Base-by-base conservation (phyloP, 2,797 vertebrate genomes). In the Manis javanica region DNA sequence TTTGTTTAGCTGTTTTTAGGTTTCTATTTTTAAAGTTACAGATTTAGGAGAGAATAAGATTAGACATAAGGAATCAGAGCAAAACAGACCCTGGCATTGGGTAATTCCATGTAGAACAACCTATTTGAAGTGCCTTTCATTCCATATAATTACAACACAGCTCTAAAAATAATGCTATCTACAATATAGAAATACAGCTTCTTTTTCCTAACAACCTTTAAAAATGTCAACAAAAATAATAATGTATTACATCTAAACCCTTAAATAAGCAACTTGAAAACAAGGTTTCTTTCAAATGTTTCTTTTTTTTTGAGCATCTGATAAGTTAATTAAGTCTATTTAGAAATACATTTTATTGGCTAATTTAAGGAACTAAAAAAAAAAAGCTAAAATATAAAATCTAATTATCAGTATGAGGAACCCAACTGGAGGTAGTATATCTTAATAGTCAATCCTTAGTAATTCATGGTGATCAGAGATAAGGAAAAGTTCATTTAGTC, bases 11-110 rank as follows among this genome's bases (percentile, higher is more conserved):
- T 90, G 42, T 85, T 86, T 46, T 42, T 69, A 49, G 46, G 18
- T 95, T 78, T 78, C 49, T 63, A 63, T 87, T 87, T 88, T 83
- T 85, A 94, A 85, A 83, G 21, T 18, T 90, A 74, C 18, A 82
- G 29, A 90, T 37, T 85, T 85, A 69, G n/a, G 31, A 91, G 69
- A 95, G 13, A 24, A 96, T 69, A 31, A 71, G 26, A 82, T 3
- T 89, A 26, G 21, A 83, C 8, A n/a, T 68, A 85, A 82, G 75
- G 49, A 88, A 87, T 71, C 55, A 68, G 37, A 85, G 42, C 39
- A 96, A 88, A 86, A 77, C 2, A 55, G 37, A 0, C 42, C 31
- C 10, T 24, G 13, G 10, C 34, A 95, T 31, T 82, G 49, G 78
- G 14, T 57, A 82, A 77, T 90, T 79, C 29, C 16, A 77, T n/a